These are phyloP conservation scores for Calvadosia cruxmelitensis DNA, from an alignment of 30 jellyfish, hydroid and myxozoan species.

Conservation along the genomic window DNA sequence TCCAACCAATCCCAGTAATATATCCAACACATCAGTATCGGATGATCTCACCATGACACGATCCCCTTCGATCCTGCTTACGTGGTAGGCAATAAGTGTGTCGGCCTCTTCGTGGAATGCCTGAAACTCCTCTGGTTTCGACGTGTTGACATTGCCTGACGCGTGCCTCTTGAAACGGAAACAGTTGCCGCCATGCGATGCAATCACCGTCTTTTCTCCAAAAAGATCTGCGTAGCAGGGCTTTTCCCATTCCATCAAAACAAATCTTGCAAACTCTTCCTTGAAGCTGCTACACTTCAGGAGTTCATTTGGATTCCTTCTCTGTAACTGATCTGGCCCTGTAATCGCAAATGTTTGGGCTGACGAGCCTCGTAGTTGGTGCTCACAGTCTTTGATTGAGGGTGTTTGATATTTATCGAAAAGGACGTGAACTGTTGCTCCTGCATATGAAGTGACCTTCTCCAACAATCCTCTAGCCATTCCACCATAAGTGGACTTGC, in stretches of 20 bases:
- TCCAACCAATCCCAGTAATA: neutral
- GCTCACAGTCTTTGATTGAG: neutral
- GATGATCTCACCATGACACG: neutral
- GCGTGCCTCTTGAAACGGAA: neutral
- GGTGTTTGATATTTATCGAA: neutral
- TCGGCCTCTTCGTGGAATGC: conserved; percentile 31
- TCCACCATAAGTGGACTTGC: neutral
- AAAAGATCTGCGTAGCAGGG: neutral
- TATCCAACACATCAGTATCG: neutral
- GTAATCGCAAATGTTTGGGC: no score
- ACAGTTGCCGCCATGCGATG: neutral
- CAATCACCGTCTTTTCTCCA: neutral
- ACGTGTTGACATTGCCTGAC: no score
- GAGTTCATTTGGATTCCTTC: neutral
- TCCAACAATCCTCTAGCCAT: neutral
- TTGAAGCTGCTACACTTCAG: neutral
- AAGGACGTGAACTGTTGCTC: neutral
- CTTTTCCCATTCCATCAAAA: neutral
- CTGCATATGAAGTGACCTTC: neutral
- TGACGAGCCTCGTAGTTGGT: neutral
- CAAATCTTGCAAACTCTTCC: neutral
- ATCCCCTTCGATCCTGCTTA: neutral
- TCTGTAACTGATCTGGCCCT: neutral
- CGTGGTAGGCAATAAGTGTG: conserved; percentile 20
- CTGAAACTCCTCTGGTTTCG: conserved; percentile 7